Conservation (phyloP, 2,113 vertebrate genomes). For the Oncorhynchus tshawytscha region DNA sequence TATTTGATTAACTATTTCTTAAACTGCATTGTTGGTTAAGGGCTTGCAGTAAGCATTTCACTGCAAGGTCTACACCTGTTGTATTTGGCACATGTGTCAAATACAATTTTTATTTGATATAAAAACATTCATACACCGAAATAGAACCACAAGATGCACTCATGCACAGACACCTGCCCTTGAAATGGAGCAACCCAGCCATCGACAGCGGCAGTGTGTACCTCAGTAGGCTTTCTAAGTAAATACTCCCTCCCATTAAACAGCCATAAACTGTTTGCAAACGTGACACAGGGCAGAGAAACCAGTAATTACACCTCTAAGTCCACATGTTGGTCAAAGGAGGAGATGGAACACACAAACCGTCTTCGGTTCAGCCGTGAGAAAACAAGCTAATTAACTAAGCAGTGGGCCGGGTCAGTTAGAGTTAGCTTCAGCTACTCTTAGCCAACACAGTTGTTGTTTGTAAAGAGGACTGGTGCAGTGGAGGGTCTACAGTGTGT, state of each 20-base stretch:
- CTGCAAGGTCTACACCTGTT: too few relatives aligned
- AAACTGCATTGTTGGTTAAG: too few relatives aligned
- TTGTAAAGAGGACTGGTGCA: not conserved
- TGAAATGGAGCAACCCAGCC: not conserved
- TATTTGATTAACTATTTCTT: too few relatives aligned
- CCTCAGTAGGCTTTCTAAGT: slow-evolving; percentile 7
- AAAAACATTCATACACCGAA: too few relatives aligned
- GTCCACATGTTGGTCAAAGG: slow-evolving; percentile 28
- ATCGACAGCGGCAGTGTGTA: slow-evolving; percentile 9
- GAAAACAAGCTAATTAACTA: too few relatives aligned
- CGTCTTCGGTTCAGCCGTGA: slow-evolving; percentile 4
- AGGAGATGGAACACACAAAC: slow-evolving; percentile 19
- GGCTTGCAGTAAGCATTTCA: too few relatives aligned
- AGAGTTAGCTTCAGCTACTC: slow-evolving; percentile 51
- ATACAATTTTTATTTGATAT: too few relatives aligned
- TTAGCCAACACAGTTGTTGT: slow-evolving; percentile 19
- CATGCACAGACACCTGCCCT: too few relatives aligned
- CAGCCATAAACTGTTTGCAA: slow-evolving; percentile 49
- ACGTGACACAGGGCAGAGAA: slow-evolving; percentile 56
- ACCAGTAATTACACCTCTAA: slow-evolving; percentile 34
- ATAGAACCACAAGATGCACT: too few relatives aligned
- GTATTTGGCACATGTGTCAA: too few relatives aligned
- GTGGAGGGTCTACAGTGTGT: slow-evolving; percentile 14
- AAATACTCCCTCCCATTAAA: slow-evolving; percentile 36
- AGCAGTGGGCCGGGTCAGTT: slow-evolving; percentile 57